A percentile compares a stretch with the other conserved stretches of the same genome.
Evolutionary conservation across 2,888 invertebrate species (phyloP).

Genomic region (Drosophila kanekoi): DNA sequence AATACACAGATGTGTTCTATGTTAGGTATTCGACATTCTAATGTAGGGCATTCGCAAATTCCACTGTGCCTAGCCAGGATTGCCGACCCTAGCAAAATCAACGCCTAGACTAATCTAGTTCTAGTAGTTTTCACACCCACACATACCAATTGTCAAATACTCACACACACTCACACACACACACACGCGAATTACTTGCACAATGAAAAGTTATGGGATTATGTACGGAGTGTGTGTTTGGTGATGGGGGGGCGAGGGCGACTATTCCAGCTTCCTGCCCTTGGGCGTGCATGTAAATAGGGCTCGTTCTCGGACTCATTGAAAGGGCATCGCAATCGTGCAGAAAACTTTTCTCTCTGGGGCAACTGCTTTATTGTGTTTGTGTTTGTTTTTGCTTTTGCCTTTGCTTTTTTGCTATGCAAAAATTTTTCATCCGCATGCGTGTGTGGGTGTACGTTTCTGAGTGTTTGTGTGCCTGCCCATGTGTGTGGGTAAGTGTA

Average conservation of each 20-base stretch:
- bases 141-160: slow-evolving; percentile 56
- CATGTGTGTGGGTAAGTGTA: slow-evolving; percentile 36
- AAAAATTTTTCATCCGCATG: slow-evolving; percentile 41
- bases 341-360: slow-evolving; percentile 48
- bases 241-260: no score
- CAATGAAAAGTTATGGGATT: slow-evolving; percentile 67
- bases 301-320: slow-evolving; percentile 25
- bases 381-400: slow-evolving; percentile 15
- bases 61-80: not conserved
- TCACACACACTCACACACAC: slow-evolving; percentile 24
- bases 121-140: slow-evolving; percentile 58
- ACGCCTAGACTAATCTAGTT: slow-evolving; percentile 54
- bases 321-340: slow-evolving; percentile 43
- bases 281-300: slow-evolving; percentile 26
- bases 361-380: slow-evolving; percentile 30
- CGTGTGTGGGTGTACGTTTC: slow-evolving; percentile 12
- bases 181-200: slow-evolving; percentile 39
- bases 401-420: slow-evolving; percentile 43
- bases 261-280: slow-evolving; percentile 25
- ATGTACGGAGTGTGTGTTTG: slow-evolving; percentile 5
- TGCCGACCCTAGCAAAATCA: slow-evolving; percentile 18
- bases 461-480: slow-evolving; percentile 14
- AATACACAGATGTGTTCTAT: not conserved
- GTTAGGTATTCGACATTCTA: not conserved
- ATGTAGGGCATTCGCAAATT: slow-evolving; percentile 12